Evolutionary conservation across 2,888 invertebrate genomes (phyloP).

Genomic region (Eupithecia subumbrata): DNA sequence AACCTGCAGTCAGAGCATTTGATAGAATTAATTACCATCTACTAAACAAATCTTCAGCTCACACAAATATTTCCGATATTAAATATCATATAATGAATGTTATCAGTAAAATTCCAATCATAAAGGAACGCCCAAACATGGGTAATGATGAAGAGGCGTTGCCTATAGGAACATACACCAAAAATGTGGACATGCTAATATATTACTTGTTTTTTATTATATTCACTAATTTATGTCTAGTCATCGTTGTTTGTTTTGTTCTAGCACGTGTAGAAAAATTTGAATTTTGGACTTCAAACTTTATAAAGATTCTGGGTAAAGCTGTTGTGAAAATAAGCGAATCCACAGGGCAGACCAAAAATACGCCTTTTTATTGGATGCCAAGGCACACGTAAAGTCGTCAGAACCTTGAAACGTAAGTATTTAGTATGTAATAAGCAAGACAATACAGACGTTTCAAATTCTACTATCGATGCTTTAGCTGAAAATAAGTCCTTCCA

Average conservation of each 20-base stretch:
- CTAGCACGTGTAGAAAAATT: neutral
- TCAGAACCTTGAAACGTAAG: neutral
- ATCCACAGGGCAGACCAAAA: neutral
- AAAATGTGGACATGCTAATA: conserved; percentile 69
- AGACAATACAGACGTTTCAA: neutral
- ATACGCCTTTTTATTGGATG: neutral
- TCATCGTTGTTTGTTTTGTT: conserved; percentile 70
- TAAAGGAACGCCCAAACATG: conserved; percentile 54
- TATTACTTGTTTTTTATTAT: neutral
- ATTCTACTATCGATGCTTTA: neutral
- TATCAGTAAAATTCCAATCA: conserved; percentile 55
- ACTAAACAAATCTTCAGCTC: conserved; percentile 5
- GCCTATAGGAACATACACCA: conserved; percentile 61
- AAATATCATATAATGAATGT: conserved; percentile 49
- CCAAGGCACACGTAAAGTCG: neutral
- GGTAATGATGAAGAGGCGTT: conserved; percentile 69
- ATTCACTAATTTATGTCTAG: conserved; percentile 58
- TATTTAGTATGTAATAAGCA: neutral
- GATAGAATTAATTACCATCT: neutral
- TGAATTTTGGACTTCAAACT: neutral
- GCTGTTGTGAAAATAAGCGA: neutral
- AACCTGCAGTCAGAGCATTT: neutral
- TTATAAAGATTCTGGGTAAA: neutral
- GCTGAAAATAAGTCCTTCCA: neutral
- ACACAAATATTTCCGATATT: conserved; percentile 18